Conservation (phyloP, 2,113 vertebrate genomes). For the Anguilla rostrata region DNA sequence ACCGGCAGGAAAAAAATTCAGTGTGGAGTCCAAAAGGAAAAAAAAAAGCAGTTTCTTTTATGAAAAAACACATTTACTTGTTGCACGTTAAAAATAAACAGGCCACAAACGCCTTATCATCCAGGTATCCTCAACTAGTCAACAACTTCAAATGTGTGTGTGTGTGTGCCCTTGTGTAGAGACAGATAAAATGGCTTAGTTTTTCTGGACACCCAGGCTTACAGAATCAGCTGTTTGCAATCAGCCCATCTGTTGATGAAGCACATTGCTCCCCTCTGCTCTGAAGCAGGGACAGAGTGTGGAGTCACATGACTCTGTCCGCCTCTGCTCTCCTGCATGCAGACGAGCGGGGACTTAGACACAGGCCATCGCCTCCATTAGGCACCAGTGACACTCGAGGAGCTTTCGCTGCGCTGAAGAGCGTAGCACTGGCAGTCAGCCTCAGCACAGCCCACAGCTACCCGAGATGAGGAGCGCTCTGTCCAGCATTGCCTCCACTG, state of each 20-base stretch:
- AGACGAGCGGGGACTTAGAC: not conserved
- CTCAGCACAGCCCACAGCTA: not conserved
- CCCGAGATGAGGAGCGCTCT: not conserved
- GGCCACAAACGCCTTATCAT: no score
- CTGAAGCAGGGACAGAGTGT: not conserved
- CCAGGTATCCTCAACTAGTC: no score
- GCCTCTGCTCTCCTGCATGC: not conserved
- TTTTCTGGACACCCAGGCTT: not conserved
- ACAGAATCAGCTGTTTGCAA: constrained; percentile 3
- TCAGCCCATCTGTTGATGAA: not conserved
- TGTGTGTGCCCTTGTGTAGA: not conserved
- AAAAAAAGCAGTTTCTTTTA: no score
- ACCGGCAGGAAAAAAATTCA: not conserved
- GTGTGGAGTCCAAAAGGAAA: no score
- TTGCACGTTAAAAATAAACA: no score
- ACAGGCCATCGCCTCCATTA: not conserved
- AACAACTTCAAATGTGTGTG: not conserved
- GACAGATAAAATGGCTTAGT: not conserved
- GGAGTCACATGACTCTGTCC: not conserved
- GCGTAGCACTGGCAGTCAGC: not conserved
- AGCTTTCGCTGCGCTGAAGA: not conserved
- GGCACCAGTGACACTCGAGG: not conserved
- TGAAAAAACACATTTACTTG: no score
- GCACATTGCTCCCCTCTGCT: not conserved
- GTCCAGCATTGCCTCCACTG: not conserved